These are phyloP conservation scores for Zaprionus capensis DNA, from an alignment of 1,140 invertebrate genomes.

Conservation along the genomic window DNA sequence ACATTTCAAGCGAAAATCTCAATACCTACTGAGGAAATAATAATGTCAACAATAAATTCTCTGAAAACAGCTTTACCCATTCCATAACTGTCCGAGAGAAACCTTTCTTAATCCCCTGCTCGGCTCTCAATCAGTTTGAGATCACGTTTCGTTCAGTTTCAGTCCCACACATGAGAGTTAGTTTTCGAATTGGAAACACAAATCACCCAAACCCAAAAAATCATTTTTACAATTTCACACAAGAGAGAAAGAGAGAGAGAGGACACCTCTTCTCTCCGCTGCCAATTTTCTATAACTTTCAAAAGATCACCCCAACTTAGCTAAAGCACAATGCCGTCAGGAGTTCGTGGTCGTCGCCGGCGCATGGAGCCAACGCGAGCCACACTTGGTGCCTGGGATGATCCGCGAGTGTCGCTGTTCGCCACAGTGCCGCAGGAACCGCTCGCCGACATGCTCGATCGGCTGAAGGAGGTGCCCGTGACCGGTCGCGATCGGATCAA, in stretches of 20 bases:
- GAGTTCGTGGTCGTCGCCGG: constrained; percentile 20
- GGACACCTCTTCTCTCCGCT: neutral
- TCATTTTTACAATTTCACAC: neutral
- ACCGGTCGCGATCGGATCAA: neutral
- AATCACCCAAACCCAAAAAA: neutral
- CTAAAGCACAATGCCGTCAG: no score
- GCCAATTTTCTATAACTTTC: neutral
- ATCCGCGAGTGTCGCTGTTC: constrained; percentile 56
- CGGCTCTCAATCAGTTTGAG: neutral
- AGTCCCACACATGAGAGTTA: constrained; percentile 24
- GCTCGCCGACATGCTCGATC: constrained; percentile 44
- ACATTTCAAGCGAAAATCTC: no score
- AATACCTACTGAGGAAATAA: neutral
- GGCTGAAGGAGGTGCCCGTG: constrained; percentile 11
- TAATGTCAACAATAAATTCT: no score
- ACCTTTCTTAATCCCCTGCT: neutral
- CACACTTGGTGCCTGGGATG: constrained; percentile 54
- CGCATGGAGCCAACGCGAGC: constrained; percentile 24
- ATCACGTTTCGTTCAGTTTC: constrained; percentile 37
- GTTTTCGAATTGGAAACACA: constrained; percentile 21
- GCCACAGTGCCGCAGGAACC: constrained; percentile 60
- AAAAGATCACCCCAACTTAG: neutral
- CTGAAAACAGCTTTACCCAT: constrained; percentile 6
- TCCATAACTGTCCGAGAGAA: neutral
- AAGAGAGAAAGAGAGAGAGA: neutral